These are phyloP conservation scores for Tangara arthus DNA, from an alignment of 2,797 vertebrate species.

Conservation along the genomic window DNA sequence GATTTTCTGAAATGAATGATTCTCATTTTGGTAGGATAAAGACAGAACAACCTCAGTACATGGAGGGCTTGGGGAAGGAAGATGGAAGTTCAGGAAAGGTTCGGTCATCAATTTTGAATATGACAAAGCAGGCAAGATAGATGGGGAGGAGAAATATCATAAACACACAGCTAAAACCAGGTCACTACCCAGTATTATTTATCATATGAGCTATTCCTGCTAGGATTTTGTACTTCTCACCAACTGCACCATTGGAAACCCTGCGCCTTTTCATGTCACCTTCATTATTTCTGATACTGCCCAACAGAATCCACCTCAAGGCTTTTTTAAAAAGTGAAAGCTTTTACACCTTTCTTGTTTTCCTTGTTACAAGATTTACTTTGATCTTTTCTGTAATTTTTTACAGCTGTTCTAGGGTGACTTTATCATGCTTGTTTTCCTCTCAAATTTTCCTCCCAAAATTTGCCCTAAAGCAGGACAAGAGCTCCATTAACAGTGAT, in stretches of 20 bases:
- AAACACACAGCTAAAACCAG: not conserved
- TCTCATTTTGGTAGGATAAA: not conserved
- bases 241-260: not conserved
- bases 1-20: not conserved
- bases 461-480: not conserved
- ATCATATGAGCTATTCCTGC: not conserved
- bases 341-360: not conserved
- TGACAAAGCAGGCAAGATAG: not conserved
- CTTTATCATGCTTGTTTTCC: not conserved
- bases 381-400: not conserved
- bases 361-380: not conserved
- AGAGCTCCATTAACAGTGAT: not conserved
- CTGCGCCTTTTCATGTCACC: not conserved
- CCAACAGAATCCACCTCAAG: not conserved
- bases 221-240: not conserved
- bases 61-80: not conserved
- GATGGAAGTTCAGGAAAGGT: not conserved
- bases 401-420: not conserved
- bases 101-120: not conserved
- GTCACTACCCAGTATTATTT: not conserved
- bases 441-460: not conserved
- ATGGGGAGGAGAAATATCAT: not conserved
- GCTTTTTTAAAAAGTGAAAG: not conserved
- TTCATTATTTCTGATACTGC: not conserved
- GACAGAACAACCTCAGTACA: not conserved